Percentiles rank a stretch among this genome's conserved stretches.
Evolutionary conservation across 1,140 invertebrate genomes (phyloP).

Genomic region (Holotrichia oblita): DNA sequence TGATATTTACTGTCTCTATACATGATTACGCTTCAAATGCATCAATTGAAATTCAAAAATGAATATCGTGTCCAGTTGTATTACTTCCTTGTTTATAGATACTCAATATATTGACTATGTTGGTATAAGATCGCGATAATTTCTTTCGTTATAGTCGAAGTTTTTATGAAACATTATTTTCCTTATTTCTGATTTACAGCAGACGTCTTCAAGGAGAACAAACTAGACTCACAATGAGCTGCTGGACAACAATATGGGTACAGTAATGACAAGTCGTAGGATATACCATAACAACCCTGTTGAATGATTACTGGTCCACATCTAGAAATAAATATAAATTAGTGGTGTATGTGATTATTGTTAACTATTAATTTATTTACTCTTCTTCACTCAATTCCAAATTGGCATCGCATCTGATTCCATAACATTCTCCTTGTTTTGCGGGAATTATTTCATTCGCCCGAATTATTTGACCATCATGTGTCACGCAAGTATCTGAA

Average conservation of each 20-base stretch:
- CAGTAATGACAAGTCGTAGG: neutral
- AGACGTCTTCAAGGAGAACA: too few species aligned
- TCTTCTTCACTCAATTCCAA: neutral
- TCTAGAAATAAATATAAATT: neutral
- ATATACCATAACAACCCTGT: slow-evolving; percentile 6
- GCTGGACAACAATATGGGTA: slow-evolving; percentile 15
- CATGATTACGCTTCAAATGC: too few species aligned
- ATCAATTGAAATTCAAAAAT: too few species aligned
- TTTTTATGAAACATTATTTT: too few species aligned
- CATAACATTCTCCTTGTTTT: neutral
- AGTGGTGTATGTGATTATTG: neutral
- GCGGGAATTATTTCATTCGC: neutral
- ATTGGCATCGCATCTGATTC: neutral
- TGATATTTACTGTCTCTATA: too few species aligned
- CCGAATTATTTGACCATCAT: neutral
- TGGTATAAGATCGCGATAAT: too few species aligned
- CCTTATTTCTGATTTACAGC: too few species aligned
- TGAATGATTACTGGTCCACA: neutral
- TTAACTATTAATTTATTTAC: neutral
- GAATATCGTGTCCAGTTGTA: too few species aligned
- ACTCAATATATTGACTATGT: too few species aligned
- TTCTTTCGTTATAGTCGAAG: too few species aligned
- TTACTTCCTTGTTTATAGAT: too few species aligned
- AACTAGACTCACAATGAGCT: neutral
- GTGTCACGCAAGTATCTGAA: slow-evolving; percentile 13